Percentiles rank a stretch among this genome's conserved stretches.
phyloP scores from a whole-genome alignment of 2,888 invertebrate species.

The Cantharis nigra region DNA sequence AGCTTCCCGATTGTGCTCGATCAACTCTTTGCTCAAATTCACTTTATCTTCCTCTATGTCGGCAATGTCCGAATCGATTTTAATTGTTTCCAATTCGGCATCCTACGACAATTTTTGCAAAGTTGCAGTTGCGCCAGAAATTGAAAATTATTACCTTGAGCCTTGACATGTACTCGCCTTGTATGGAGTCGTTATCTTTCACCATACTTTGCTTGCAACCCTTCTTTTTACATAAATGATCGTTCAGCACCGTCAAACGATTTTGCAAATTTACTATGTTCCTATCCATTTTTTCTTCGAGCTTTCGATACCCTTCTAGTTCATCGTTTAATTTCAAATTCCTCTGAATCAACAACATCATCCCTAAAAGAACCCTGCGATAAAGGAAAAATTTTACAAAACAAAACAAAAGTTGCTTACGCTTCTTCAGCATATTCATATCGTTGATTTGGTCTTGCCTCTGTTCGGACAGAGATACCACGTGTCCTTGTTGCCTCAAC shows the following conservation, averaged over 20 bases:
- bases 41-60: conserved; percentile 70
- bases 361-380: conserved; percentile 47
- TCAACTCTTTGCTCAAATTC: conserved; percentile 65
- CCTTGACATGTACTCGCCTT: conserved; percentile 58
- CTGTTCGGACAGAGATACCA: conserved; percentile 70
- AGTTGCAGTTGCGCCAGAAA: neutral
- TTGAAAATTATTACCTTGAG: conserved; percentile 55
- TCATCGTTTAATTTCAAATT: conserved; percentile 71
- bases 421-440: conserved; percentile 73
- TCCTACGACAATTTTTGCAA: conserved; percentile 57
- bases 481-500: conserved; percentile 76
- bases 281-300: conserved; percentile 63
- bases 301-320: conserved; percentile 61
- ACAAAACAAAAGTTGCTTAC: conserved; percentile 57
- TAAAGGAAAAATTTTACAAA: neutral
- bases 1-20: conserved; percentile 67
- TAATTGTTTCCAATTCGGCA: conserved; percentile 69
- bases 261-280: conserved; percentile 66
- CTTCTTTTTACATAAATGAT: conserved; percentile 61
- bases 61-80: conserved; percentile 70
- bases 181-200: conserved; percentile 60
- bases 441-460: conserved; percentile 70
- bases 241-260: conserved; percentile 63
- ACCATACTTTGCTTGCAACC: conserved; percentile 61
- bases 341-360: conserved; percentile 73